Percentiles rank a stretch among this genome's conserved stretches.
Evolutionary conservation across 2,113 vertebrate genomes (phyloP).

Genomic region (Arizona elegans): DNA sequence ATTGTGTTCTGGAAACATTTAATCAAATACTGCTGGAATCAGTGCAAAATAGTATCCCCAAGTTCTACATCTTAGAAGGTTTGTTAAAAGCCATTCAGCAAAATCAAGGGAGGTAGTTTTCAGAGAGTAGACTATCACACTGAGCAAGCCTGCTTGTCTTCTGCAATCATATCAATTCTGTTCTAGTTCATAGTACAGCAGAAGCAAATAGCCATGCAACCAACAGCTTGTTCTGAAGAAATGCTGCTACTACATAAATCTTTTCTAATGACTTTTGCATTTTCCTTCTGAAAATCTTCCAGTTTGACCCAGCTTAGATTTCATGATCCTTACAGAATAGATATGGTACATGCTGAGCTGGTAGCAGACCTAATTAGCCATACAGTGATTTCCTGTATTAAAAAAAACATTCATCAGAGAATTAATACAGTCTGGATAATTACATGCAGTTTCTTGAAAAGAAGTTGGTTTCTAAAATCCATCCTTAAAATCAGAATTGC

Average conservation of each 20-base stretch:
- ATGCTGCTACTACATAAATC: neutral
- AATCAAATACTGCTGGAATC: neutral
- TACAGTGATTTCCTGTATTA: conserved; percentile 16
- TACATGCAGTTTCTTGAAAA: conserved; percentile 1
- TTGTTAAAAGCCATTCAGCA: neutral
- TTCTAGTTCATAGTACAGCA: neutral
- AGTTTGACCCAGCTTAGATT: neutral
- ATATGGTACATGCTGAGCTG: neutral
- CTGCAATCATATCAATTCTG: neutral
- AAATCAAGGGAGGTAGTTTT: neutral
- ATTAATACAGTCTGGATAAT: conserved; percentile 11
- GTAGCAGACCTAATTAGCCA: conserved; percentile 9
- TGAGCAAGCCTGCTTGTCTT: neutral
- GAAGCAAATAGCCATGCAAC: neutral
- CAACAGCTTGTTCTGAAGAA: neutral
- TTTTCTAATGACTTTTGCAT: neutral
- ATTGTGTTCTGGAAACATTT: neutral
- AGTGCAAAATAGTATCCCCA: neutral
- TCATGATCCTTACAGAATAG: neutral
- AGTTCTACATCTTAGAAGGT: neutral
- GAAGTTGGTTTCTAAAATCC: neutral
- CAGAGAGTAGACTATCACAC: neutral
- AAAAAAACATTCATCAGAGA: conserved; percentile 2
- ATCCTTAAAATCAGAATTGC: neutral
- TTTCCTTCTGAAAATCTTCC: neutral